Base-by-base conservation (phyloP, 2,888 invertebrate species). In the Acrobasis repandana region DNA sequence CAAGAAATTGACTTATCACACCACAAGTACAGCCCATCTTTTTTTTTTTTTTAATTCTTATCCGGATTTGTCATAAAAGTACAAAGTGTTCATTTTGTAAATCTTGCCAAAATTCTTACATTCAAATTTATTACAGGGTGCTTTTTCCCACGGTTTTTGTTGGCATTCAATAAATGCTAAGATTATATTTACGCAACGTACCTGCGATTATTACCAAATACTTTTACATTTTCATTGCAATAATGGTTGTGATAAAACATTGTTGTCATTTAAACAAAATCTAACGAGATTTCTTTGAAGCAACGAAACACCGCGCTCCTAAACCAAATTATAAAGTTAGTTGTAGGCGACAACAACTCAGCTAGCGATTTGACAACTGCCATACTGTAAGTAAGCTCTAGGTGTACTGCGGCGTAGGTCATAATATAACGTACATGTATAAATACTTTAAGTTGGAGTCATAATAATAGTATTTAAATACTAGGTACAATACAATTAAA, bases 301-400 rank as follows among this genome's bases (percentile, higher is more conserved):
- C 76, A 79, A 80, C 76, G 74, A 81, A 80, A 76, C 70, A 77
- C 78, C 77, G 82, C 80, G 82, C 79, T 83, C 76, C 75, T 72
- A 76, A 79, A 82, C 83, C 83, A 83, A 84, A 83, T 77, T 72
- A 79, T 82, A 78, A 80, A 77, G 74, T 67, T 63, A 60, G 62
- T 61, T 75, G 66, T 67, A 72, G 67, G 72, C 75, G 81, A 77
- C 73, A 70, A 82, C 88, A 90, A 90, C 88, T 85, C 88, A 88
- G 91, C 91, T 92, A 92, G 89, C 90, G 82, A 88, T 85, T 86
- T 85, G 87, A 90, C 86, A 88, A 92, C 92, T 91, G 92, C 92
- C 92, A 92, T 92, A 92, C 85, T 86, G 85, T 92, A 90, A 91
- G 85, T 92, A 90, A 91, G 89, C 75, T 80, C 76, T 89, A 89